These are phyloP conservation scores for Phenacoccus solenopsis DNA, from an alignment of 1,140 invertebrate species.

Conservation along the genomic window DNA sequence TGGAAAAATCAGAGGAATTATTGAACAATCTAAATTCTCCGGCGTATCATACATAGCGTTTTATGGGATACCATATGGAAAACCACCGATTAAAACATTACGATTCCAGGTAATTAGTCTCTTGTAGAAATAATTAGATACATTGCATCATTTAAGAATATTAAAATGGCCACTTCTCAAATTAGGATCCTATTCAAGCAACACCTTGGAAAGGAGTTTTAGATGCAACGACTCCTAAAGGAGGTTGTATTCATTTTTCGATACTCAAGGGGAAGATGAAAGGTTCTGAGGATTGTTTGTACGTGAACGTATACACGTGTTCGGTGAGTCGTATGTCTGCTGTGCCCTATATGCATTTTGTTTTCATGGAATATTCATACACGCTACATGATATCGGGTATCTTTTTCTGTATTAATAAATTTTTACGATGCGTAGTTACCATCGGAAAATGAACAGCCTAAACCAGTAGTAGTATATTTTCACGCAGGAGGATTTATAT, in stretches of 20 bases:
- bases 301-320: constrained; percentile 22
- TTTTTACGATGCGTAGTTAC: not conserved
- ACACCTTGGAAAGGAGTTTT: constrained; percentile 15
- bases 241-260: constrained; percentile 19
- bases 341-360: too few species aligned
- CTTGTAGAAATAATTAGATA: too few species aligned
- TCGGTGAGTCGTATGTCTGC: too few species aligned
- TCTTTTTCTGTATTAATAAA: not conserved
- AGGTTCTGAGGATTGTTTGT: constrained; percentile 25
- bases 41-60: too few species aligned
- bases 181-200: constrained; percentile 19
- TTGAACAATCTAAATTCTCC: too few species aligned
- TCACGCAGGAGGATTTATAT: not conserved
- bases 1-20: too few species aligned
- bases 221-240: constrained; percentile 20
- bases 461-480: not conserved
- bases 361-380: not conserved
- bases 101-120: too few species aligned
- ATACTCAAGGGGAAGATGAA: not conserved
- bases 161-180: too few species aligned
- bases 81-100: too few species aligned
- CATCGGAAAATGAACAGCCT: not conserved
- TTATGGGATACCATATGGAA: too few species aligned
- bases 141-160: too few species aligned
- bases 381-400: not conserved